Base-by-base conservation (phyloP, 1,140 invertebrate species). In the Drosophila pseudoananassae region DNA sequence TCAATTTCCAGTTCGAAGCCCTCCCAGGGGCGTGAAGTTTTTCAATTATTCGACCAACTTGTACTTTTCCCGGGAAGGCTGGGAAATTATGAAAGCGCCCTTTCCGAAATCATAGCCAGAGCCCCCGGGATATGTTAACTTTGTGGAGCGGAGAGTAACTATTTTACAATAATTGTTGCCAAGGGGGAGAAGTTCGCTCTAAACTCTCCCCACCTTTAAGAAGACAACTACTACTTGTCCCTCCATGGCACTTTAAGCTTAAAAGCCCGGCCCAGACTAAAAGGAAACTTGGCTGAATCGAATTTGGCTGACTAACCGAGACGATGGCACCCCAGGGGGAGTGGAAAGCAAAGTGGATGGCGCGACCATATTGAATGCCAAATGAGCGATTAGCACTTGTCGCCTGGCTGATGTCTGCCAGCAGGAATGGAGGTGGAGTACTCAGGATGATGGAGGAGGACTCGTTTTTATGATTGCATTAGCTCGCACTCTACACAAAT, bases 351-450 rank as follows among this genome's bases (percentile, higher is more conserved):
- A 8, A 38, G 12, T 9, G 2, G 17, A 15, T 1, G 60, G 31
- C 63, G 59, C 54, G 46, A 63, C 55, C 77, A 80, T 80, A 80
- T 80, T 80, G 78, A 80, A 80, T 80, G 77, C 71, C 71, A 76
- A 80, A 80, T 80, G 77, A 80, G 78, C 77, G 77, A 80, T 80
- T 80, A 80, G 77, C 77, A 76, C 77, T 70, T 71, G 71, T 79
- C 75, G 51, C 29, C 46, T 45, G 54, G 53, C 58, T 60, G 55
- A 59, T 47, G 70, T 64, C 46, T 73, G 36, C 17, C 69, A 64
- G 51, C 15, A 0, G 3, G 36, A 45, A n/a, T n/a, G n/a, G n/a
- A n/a, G n/a, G n/a, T n/a, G 40, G 59, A 47, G 27, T 61, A 69
- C 60, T n/a, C 29, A 69, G 47, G 64, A 69, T 47, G 63, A 10